Evolutionary conservation across 2,888 invertebrate genomes (phyloP), one percentile per base, ranked within the genome.

Genomic region (Rhagium mordax): DNA sequence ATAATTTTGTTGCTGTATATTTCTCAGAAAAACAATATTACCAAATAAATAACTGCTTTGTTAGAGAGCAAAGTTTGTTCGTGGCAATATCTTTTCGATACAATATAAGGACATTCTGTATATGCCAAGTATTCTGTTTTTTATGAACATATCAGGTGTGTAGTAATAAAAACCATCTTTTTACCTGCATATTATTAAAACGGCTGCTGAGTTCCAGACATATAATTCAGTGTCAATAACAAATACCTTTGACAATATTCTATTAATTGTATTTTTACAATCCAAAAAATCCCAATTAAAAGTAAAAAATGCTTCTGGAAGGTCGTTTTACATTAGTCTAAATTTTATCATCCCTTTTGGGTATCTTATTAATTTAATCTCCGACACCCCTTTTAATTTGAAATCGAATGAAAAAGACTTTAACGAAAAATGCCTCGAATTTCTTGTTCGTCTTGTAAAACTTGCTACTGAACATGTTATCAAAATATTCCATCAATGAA

Each of bases 401-500:
- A 62, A 72, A 70, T 59, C 55, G 55, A 51, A 51, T 10, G 29
- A 47, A 73, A 61, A 57, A 62, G 33, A 51, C 70, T 47, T 53
- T 10, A 71, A 49, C 21, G 68, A 55, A 65, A 65, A 53, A 65
- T 65, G 15, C 53, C n/a, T 65, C 15, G 65, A 53, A 65, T 65
- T 65, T 65, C 64, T 62, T 70, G 57, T 60, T 41, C 24, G 13
- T 68, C 60, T 68, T 68, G 69, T 72, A 72, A 66, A 41, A 66
- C 55, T 61, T 20, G 76, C 76, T 76, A 74, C 76, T 57, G 76
- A 67, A 70, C 61, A 55, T 49, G 33, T 77, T 78, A 78, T 78
- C 79, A 67, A 16, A 61, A 74, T 61, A 70, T 65, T 21, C 55
- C 70, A 79, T 79, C 78, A 49, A 70, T 62, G 20, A 65, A 70